A percentile compares a stretch with the other conserved stretches of the same genome.
phyloP scores from a whole-genome alignment of 2,888 invertebrate genomes.

The Caenorhabditis sulstoni region DNA sequence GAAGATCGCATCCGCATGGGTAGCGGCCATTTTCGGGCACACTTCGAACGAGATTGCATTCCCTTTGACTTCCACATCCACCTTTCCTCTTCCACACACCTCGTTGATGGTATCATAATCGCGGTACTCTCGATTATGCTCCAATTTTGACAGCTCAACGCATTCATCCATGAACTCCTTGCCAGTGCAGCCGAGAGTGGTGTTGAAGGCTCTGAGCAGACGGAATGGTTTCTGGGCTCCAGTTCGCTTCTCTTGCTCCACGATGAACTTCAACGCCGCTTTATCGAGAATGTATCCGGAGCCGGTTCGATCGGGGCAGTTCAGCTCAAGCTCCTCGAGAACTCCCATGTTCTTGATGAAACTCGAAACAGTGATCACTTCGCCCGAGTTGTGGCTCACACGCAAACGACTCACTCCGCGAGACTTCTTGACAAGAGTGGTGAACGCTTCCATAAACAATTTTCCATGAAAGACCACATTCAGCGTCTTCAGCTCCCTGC shows the following conservation, averaged over 20 bases:
- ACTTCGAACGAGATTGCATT: constrained; percentile 9
- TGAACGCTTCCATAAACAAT: neutral
- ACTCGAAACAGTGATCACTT: neutral
- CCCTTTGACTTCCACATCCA: neutral
- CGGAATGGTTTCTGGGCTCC: constrained; percentile 12
- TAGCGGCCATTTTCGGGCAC: neutral
- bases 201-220: constrained; percentile 3
- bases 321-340: constrained; percentile 13
- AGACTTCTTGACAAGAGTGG: constrained; percentile 7
- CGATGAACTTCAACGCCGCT: neutral
- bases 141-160: neutral
- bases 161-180: constrained; percentile 3
- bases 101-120: constrained; percentile 6
- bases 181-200: neutral
- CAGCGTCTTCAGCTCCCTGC: constrained; percentile 1
- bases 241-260: neutral
- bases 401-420: constrained; percentile 5
- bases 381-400: neutral
- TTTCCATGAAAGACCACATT: constrained; percentile 1
- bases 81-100: constrained; percentile 1
- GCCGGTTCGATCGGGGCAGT: constrained; percentile 7
- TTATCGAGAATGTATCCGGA: constrained; percentile 4
- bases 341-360: neutral
- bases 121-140: neutral
- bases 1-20: neutral